Percentiles rank a stretch among this genome's conserved stretches.
These are phyloP conservation scores for Hirundo rustica DNA, from an alignment of 2,797 vertebrate genomes.

Conservation along the genomic window DNA sequence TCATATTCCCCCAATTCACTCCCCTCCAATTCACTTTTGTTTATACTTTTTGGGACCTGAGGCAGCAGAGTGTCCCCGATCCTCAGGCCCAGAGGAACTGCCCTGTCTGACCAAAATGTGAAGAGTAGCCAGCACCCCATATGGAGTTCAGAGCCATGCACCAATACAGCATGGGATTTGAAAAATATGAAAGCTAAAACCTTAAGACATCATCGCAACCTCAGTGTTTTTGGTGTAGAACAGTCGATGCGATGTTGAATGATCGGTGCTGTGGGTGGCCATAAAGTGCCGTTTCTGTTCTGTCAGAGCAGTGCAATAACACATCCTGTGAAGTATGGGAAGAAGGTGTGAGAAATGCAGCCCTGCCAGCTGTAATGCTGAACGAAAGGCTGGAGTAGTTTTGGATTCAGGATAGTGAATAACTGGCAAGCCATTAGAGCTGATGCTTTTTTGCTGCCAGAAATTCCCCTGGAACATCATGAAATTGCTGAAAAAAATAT, in stretches of 20 bases:
- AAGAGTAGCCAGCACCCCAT: background rate
- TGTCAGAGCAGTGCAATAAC: background rate
- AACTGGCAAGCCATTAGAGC: background rate
- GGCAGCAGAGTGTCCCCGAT: background rate
- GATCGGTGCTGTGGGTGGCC: background rate
- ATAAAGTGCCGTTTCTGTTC: background rate
- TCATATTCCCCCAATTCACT: background rate
- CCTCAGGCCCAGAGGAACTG: background rate
- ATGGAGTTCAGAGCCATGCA: background rate
- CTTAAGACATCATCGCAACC: background rate
- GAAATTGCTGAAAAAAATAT: background rate
- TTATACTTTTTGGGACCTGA: background rate
- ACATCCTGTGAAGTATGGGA: fast-evolving
- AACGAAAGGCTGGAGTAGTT: background rate
- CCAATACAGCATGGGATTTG: background rate
- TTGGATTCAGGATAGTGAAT: background rate
- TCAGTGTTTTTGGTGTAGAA: background rate
- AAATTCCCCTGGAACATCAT: fast-evolving
- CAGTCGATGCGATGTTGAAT: background rate
- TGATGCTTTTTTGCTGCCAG: background rate
- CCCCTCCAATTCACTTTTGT: background rate
- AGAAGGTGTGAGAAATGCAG: background rate
- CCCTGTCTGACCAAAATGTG: background rate
- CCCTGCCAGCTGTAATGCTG: background rate
- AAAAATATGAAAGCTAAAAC: background rate